A percentile compares a stretch with the other conserved stretches of the same genome.
These are phyloP conservation scores for Monodelphis domestica DNA, from an alignment of 2,797 vertebrate species.

Conservation along the genomic window DNA sequence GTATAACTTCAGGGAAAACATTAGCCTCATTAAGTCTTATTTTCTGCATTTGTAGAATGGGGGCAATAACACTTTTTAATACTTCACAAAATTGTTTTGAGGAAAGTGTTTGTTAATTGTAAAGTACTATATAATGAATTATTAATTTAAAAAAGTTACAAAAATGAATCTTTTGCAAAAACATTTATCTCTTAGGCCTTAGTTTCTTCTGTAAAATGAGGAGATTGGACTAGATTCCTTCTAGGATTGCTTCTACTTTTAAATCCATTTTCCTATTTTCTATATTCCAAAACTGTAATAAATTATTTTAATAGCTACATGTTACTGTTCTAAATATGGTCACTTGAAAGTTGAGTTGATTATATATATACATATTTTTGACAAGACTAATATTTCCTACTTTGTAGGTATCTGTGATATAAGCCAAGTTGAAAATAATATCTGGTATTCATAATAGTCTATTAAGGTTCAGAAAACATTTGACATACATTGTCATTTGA, in stretches of 20 bases:
- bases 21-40: neutral
- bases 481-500: neutral
- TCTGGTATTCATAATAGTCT: neutral
- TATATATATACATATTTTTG: neutral
- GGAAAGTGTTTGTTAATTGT: neutral
- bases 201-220: neutral
- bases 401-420: neutral
- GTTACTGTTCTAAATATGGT: constrained; percentile 37
- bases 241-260: neutral
- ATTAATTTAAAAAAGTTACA: constrained; percentile 61
- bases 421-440: constrained; percentile 41
- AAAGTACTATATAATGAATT: neutral
- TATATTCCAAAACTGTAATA: constrained; percentile 36
- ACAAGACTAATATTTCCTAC: constrained; percentile 7
- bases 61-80: neutral
- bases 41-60: neutral
- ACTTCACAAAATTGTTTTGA: neutral
- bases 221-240: neutral
- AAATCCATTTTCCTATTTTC: neutral
- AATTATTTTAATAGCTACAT: constrained; percentile 35
- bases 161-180: constrained; percentile 61
- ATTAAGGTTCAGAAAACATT: neutral
- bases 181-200: neutral
- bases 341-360: constrained; percentile 44
- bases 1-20: neutral